These are phyloP conservation scores for Aeoliscus strigatus DNA, from an alignment of 2,797 vertebrate genomes.

Conservation along the genomic window DNA sequence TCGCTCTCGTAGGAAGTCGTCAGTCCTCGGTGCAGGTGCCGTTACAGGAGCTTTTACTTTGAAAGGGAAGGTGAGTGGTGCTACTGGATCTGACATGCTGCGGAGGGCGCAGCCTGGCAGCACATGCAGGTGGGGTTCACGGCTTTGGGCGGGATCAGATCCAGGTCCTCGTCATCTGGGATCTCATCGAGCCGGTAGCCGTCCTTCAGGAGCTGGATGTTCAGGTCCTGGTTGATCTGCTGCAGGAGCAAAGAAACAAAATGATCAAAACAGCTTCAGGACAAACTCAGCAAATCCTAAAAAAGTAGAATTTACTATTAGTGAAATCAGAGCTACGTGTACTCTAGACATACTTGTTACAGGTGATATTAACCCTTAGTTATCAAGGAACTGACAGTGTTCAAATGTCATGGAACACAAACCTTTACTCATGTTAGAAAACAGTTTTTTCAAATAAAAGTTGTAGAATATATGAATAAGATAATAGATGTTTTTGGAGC, in stretches of 20 bases:
- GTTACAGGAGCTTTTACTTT: conserved; percentile 28
- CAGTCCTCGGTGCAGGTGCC: conserved; percentile 38
- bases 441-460: too few species aligned
- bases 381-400: too few species aligned
- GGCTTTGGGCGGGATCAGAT: conserved; percentile 96
- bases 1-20: conserved; percentile 44
- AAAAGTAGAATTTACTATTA: too few species aligned
- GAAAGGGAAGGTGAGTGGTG: not conserved
- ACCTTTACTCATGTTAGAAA: too few species aligned
- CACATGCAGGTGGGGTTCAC: conserved; percentile 99
- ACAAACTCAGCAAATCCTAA: not conserved
- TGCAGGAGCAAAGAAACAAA: conserved; percentile 50
- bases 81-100: conserved; percentile 98
- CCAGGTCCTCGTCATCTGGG: conserved; percentile 95
- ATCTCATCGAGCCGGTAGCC: conserved; percentile 97
- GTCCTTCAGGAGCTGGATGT: conserved; percentile 98
- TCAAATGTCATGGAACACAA: too few species aligned
- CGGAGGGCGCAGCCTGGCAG: conserved; percentile 94
- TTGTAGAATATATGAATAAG: too few species aligned
- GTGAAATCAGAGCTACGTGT: too few species aligned
- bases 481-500: too few species aligned
- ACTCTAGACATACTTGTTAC: too few species aligned
- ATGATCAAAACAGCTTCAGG: conserved; percentile 8
- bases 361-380: too few species aligned
- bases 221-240: conserved; percentile 99